Percentiles rank a stretch among this genome's conserved stretches.
These are phyloP conservation scores for Apteryx mantelli DNA, from an alignment of 2,113 vertebrate species.

Conservation along the genomic window DNA sequence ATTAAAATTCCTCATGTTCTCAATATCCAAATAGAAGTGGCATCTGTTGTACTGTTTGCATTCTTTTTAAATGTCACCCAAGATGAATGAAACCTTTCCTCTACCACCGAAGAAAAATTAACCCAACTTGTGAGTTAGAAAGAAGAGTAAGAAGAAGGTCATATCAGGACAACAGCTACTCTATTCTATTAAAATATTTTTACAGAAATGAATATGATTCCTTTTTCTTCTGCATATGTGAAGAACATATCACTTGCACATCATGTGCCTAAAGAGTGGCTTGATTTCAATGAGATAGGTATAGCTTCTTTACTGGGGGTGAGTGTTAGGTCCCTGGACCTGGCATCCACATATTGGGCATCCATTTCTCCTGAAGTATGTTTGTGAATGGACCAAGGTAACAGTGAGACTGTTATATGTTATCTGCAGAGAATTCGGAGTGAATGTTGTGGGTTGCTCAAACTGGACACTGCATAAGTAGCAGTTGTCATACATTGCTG, in stretches of 20 bases:
- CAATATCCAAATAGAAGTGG: background rate
- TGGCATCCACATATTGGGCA: accelerated
- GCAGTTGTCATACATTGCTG: background rate
- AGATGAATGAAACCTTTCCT: background rate
- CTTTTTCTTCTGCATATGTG: background rate
- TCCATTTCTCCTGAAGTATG: background rate
- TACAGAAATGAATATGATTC: background rate
- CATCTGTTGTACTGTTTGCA: background rate
- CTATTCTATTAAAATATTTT: background rate
- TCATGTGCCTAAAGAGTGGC: background rate
- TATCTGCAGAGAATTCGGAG: background rate
- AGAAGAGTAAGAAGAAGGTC: background rate
- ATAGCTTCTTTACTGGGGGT: background rate
- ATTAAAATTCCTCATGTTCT: background rate
- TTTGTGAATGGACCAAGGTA: background rate
- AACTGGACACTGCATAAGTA: background rate
- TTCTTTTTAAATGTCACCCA: background rate
- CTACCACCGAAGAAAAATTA: background rate
- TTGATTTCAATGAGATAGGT: background rate
- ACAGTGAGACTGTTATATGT: background rate
- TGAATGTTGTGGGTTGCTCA: background rate
- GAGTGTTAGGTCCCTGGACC: background rate
- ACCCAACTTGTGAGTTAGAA: background rate
- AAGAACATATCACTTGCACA: background rate
- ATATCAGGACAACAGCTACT: background rate